Evolutionary conservation across 2,888 invertebrate species (phyloP).

Genomic region (Lasioglossum figueresi): DNA sequence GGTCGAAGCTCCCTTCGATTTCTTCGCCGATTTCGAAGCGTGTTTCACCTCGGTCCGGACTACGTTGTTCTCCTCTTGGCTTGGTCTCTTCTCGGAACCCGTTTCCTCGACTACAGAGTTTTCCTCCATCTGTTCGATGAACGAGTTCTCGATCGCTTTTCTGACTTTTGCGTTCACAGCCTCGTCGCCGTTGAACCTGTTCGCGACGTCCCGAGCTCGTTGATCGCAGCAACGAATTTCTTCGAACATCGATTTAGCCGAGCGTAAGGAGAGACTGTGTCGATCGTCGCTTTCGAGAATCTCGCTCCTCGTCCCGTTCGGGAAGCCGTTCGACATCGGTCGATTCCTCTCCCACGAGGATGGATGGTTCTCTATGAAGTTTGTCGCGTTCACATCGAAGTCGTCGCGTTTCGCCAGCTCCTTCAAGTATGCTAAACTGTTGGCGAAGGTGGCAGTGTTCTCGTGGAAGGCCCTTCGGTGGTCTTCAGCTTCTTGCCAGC

Average conservation of each 20-base stretch:
- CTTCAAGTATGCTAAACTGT: slow-evolving; percentile 73
- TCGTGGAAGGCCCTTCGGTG: slow-evolving; percentile 69
- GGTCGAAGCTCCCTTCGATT: slow-evolving; percentile 47
- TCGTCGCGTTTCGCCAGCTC: slow-evolving; percentile 72
- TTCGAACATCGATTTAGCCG: slow-evolving; percentile 80
- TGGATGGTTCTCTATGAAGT: slow-evolving; percentile 30
- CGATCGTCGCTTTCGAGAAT: slow-evolving; percentile 78
- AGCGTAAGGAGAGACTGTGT: slow-evolving; percentile 76
- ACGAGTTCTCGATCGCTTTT: slow-evolving; percentile 81
- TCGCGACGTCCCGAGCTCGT: slow-evolving; percentile 23
- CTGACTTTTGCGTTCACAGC: slow-evolving; percentile 77
- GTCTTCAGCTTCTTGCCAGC: slow-evolving; percentile 75
- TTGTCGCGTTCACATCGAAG: slow-evolving; percentile 54
- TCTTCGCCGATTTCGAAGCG: slow-evolving; percentile 11
- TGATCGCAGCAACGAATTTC: slow-evolving; percentile 70
- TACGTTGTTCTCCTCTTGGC: not conserved
- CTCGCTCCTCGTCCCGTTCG: slow-evolving; percentile 77
- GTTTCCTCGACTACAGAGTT: slow-evolving; percentile 64
- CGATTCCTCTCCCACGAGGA: slow-evolving; percentile 76
- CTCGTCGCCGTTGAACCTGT: slow-evolving; percentile 56
- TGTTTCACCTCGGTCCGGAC: slow-evolving; percentile 14
- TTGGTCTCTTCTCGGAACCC: not conserved
- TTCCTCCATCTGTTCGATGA: slow-evolving; percentile 81
- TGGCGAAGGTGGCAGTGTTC: slow-evolving; percentile 65
- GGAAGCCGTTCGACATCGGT: slow-evolving; percentile 74